Base-by-base conservation (phyloP, 1,140 invertebrate species). In the Whitmania pigra region DNA sequence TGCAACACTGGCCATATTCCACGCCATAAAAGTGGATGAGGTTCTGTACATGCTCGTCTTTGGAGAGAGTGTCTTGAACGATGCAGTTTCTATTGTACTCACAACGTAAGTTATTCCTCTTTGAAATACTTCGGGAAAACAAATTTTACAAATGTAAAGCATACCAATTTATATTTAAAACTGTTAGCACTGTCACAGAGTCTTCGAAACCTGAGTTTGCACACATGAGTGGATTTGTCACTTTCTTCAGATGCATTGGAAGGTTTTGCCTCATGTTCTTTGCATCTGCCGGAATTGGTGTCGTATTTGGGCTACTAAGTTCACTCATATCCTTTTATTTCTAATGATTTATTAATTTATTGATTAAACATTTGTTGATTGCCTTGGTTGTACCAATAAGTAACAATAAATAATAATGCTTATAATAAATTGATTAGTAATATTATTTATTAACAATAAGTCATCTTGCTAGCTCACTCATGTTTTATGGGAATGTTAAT, bases 31-130 rank as follows among this genome's bases (percentile, higher is more conserved):
- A 82, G 89, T 96, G 0, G 92, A 95, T 83, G 80, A 82, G 36
- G 89, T 97, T 7, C 84, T 98, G 0, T 97, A 97, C 83, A 98
- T 97, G 93, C 89, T 97, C 82, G 94, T 97, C 0, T 97, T 97
- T 86, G 94, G 94, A 40, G 96, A 98, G 81, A 94, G 92, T 78
- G 95, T 98, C 77, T 83, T 98, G 0, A 98, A 99, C 82, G 95
- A 99, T 87, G 95, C 95, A 20, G 94, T 99, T 72, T 90, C 95
- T 20, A 97, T 99, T 85, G 95, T 98, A 1, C 82, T 98, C 11
- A 97, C 94, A 0, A 93, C 92, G 76, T 93, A 90, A 76, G 88
- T 90, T 20, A 68, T 72, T 11, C 0, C 9, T 49, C 9, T 1
- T 11, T 11, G 17, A 27, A n/a, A 40, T 15, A 72, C 17, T 43